phyloP scores from a whole-genome alignment of 2,797 vertebrate genomes.

The Tympanoctomys barrerae region DNA sequence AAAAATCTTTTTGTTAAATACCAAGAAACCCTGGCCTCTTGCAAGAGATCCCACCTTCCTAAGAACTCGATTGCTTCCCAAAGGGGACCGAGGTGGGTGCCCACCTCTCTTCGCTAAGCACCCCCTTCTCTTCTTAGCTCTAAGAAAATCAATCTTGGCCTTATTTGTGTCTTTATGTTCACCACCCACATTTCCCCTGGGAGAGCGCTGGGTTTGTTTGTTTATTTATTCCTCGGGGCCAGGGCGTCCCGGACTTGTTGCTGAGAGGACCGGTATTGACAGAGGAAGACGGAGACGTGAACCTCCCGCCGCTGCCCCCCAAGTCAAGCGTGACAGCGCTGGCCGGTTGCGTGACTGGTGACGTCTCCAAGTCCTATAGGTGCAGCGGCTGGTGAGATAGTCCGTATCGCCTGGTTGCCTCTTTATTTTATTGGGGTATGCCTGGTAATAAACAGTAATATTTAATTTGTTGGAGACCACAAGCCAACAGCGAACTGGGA shows the following conservation, averaged over 20 bases:
- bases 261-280: constrained; percentile 32
- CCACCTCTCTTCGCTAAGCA: not conserved
- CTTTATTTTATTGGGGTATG: constrained; percentile 91
- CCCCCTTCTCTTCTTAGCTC: not conserved
- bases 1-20: not conserved
- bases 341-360: constrained; percentile 88
- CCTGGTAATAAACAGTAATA: constrained; percentile 91
- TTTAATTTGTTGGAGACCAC: constrained; percentile 90
- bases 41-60: not conserved
- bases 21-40: not conserved
- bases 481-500: constrained; percentile 85
- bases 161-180: constrained; percentile 31
- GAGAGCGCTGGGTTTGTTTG: constrained; percentile 65
- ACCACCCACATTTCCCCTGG: constrained; percentile 17
- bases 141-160: constrained; percentile 67
- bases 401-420: constrained; percentile 87
- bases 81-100: not conserved
- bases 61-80: not conserved
- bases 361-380: constrained; percentile 91
- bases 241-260: constrained; percentile 14
- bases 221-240: constrained; percentile 74
- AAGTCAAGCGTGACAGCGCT: constrained; percentile 85
- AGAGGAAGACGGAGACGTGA: constrained; percentile 84
- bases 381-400: constrained; percentile 90
- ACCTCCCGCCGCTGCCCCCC: constrained; percentile 84